A percentile compares a stretch with the other conserved stretches of the same genome.
phyloP scores from a whole-genome alignment of 2,113 vertebrate genomes.

The Triplophysa rosa region DNA sequence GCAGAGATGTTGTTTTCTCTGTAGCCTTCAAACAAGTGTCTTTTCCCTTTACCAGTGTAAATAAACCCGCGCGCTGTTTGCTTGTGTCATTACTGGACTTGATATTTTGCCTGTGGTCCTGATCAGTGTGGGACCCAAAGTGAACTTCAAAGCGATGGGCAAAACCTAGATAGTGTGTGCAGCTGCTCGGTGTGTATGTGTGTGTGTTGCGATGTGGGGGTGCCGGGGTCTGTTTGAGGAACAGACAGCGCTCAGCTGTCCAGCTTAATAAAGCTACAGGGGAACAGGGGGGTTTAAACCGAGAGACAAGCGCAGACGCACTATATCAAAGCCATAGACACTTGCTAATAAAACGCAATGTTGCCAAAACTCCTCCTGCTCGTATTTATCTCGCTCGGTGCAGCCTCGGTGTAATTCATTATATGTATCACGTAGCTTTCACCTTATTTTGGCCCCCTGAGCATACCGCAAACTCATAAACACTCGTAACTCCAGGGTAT shows the following conservation, averaged over 20 bases:
- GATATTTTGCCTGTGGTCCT: conserved; percentile 71
- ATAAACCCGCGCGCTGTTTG: conserved; percentile 57
- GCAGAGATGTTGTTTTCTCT: conserved; percentile 75
- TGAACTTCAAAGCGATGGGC: conserved; percentile 88
- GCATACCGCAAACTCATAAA: conserved; percentile 17
- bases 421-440: conserved; percentile 18
- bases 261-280: conserved; percentile 90
- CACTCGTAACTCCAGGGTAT: background rate
- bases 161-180: conserved; percentile 89
- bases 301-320: conserved; percentile 64
- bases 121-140: conserved; percentile 77
- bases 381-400: background rate
- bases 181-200: conserved; percentile 87
- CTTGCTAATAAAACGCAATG: conserved; percentile 9
- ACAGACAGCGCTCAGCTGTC: conserved; percentile 79
- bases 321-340: conserved; percentile 39
- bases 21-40: conserved; percentile 75
- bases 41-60: conserved; percentile 70
- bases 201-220: conserved; percentile 76
- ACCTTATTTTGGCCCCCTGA: conserved; percentile 6
- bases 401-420: background rate
- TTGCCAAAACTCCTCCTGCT: conserved; percentile 3
- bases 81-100: conserved; percentile 61
- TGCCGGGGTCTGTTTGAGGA: conserved; percentile 41
- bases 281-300: conserved; percentile 85